Conservation (phyloP, 1,140 invertebrate genomes). For the Leptestheria dahalacensis region DNA sequence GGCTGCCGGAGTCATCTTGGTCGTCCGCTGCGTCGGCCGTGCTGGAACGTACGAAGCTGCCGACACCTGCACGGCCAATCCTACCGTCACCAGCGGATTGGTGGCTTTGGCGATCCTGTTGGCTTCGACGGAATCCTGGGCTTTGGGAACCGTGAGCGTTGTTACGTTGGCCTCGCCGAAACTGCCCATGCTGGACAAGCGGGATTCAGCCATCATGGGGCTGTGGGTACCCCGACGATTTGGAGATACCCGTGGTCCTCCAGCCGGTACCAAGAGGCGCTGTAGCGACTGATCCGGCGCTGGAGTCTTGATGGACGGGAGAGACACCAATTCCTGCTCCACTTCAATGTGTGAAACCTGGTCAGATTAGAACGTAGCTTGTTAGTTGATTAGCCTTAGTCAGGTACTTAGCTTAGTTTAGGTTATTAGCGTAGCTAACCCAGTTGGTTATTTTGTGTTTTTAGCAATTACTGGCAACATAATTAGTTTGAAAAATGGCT, state of each 20-base stretch:
- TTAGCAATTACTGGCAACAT: too few species aligned
- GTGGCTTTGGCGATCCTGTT: neutral
- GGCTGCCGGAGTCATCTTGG: too few species aligned
- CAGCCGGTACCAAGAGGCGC: conserved; percentile 9
- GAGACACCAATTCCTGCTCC: conserved; percentile 7
- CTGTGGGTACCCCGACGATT: neutral
- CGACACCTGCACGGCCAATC: conserved; percentile 12
- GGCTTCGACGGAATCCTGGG: neutral
- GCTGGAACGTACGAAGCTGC: conserved; percentile 12
- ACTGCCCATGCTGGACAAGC: neutral
- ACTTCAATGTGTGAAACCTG: conserved; percentile 14
- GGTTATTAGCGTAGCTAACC: too few species aligned
- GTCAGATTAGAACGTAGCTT: too few species aligned
- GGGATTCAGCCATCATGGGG: neutral
- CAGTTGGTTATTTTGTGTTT: too few species aligned
- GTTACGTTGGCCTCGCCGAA: neutral
- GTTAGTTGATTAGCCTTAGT: too few species aligned
- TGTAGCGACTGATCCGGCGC: conserved; percentile 3
- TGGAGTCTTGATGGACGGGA: conserved; percentile 9
- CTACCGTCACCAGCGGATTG: conserved; percentile 1
- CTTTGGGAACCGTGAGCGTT: neutral
- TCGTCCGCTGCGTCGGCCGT: neutral
- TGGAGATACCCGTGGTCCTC: neutral
- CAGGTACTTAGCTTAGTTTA: too few species aligned
- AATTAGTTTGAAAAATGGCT: too few species aligned